These are phyloP conservation scores for Sander lucioperca DNA, from an alignment of 2,113 vertebrate genomes.

Conservation along the genomic window DNA sequence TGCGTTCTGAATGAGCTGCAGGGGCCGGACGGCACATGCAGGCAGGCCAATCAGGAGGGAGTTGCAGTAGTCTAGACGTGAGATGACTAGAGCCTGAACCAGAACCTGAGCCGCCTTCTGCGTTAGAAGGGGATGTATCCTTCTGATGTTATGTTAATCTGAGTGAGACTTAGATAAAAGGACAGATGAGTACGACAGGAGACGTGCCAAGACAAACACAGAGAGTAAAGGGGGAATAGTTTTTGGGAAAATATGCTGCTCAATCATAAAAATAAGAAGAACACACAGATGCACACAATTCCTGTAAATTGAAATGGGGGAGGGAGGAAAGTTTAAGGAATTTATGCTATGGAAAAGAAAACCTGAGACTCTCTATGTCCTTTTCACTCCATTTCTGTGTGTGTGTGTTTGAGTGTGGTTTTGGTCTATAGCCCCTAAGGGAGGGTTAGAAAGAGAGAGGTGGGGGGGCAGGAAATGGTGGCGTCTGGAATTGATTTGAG, in stretches of 20 bases:
- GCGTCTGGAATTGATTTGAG: slow-evolving; percentile 87
- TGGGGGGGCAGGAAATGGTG: slow-evolving; percentile 77
- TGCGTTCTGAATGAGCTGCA: too few relatives aligned
- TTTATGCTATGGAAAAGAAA: slow-evolving; percentile 53
- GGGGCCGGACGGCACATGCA: too few relatives aligned
- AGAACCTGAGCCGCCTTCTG: too few relatives aligned
- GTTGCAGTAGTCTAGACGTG: too few relatives aligned
- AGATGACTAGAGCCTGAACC: too few relatives aligned
- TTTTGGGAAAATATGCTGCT: neutral
- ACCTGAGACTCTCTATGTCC: slow-evolving; percentile 31
- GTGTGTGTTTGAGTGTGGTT: slow-evolving; percentile 27
- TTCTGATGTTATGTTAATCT: slow-evolving; percentile 32
- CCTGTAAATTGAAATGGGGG: slow-evolving; percentile 38
- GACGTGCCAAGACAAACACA: slow-evolving; percentile 35
- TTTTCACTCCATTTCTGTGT: slow-evolving; percentile 4
- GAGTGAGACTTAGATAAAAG: slow-evolving; percentile 20
- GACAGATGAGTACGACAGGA: slow-evolving; percentile 30
- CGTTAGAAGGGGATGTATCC: too few relatives aligned
- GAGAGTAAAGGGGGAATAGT: neutral
- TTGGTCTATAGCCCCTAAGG: slow-evolving; percentile 44
- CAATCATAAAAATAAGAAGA: slow-evolving; percentile 5
- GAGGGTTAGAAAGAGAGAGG: slow-evolving; percentile 37
- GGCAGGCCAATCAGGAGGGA: too few relatives aligned
- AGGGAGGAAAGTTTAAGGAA: slow-evolving; percentile 40
- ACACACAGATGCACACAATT: slow-evolving; percentile 23